Percentiles rank a stretch among this genome's conserved stretches.
Evolutionary conservation across 2,888 invertebrate genomes (phyloP).

Genomic region (Chromoteleia sp.): DNA sequence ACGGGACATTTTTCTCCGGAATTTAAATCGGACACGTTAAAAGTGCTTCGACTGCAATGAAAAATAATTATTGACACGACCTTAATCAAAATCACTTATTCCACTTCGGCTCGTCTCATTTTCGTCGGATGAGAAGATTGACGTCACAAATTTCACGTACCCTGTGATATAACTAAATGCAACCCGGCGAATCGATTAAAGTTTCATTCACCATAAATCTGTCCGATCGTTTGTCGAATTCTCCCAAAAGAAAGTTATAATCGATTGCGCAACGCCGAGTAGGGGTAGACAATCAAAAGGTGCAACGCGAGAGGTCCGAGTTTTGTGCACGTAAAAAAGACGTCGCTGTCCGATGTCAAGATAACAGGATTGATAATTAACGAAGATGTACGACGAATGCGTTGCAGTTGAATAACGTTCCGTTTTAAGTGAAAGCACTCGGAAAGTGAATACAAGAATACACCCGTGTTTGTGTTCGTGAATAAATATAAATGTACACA

Average conservation of each 20-base stretch:
- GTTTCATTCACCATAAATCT: constrained; percentile 52
- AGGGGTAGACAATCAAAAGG: constrained; percentile 57
- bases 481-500: constrained; percentile 15
- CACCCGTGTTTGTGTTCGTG: constrained; percentile 19
- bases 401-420: constrained; percentile 63
- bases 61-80: constrained; percentile 52
- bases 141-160: constrained; percentile 39
- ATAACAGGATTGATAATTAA: constrained; percentile 72
- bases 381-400: constrained; percentile 72
- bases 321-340: constrained; percentile 55
- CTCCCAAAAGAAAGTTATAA: constrained; percentile 67
- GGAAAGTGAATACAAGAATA: constrained; percentile 47
- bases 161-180: constrained; percentile 39
- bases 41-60: constrained; percentile 26
- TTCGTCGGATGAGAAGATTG: constrained; percentile 26
- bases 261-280: constrained; percentile 54
- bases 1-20: constrained; percentile 12
- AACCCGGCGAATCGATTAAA: constrained; percentile 54
- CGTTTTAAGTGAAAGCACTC: constrained; percentile 67
- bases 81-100: constrained; percentile 61
- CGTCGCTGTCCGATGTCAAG: constrained; percentile 63
- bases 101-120: constrained; percentile 12
- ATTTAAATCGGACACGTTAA: background rate
- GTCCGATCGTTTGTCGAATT: constrained; percentile 48
- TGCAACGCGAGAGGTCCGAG: constrained; percentile 25